These are phyloP conservation scores for Hirundichthys speculiger DNA, from an alignment of 2,113 vertebrate species.

Conservation along the genomic window DNA sequence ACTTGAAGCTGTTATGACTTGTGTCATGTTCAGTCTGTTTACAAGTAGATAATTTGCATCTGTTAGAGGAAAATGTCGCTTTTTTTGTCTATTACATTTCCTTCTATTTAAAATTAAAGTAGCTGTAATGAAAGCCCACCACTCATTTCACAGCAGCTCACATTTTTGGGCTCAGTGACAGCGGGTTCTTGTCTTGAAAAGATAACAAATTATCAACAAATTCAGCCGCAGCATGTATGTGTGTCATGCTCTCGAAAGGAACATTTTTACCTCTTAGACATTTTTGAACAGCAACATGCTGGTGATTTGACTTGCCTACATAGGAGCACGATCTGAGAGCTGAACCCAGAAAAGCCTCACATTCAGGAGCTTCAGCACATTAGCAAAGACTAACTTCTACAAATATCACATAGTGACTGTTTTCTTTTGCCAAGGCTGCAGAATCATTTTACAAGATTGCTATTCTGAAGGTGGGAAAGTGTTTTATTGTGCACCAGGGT, in stretches of 20 bases:
- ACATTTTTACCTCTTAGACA: conserved; percentile 2
- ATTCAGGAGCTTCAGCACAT: not conserved
- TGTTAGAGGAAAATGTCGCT: not conserved
- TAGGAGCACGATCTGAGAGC: not conserved
- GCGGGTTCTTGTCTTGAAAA: too few relatives aligned
- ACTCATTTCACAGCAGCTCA: not conserved
- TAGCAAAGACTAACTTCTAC: not conserved
- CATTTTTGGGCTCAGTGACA: not conserved
- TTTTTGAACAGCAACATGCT: conserved; percentile 17
- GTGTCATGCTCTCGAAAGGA: conserved; percentile 1
- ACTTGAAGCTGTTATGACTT: conserved; percentile 48
- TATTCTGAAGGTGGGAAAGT: too few relatives aligned
- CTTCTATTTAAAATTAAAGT: not conserved
- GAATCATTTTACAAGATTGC: too few relatives aligned
- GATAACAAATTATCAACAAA: too few relatives aligned
- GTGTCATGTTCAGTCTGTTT: conserved; percentile 45
- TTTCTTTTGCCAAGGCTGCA: conserved; percentile 1
- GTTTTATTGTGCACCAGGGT: too few relatives aligned
- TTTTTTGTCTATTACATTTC: not conserved
- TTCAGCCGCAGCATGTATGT: not conserved
- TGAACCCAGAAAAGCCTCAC: conserved; percentile 5
- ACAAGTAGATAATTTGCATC: conserved; percentile 27
- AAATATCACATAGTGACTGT: not conserved
- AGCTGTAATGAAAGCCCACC: not conserved
- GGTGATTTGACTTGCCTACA: not conserved